A percentile compares a stretch with the other conserved stretches of the same genome.
Conservation (phyloP, 2,888 invertebrate genomes). For the Scaptomyza reducta region DNA sequence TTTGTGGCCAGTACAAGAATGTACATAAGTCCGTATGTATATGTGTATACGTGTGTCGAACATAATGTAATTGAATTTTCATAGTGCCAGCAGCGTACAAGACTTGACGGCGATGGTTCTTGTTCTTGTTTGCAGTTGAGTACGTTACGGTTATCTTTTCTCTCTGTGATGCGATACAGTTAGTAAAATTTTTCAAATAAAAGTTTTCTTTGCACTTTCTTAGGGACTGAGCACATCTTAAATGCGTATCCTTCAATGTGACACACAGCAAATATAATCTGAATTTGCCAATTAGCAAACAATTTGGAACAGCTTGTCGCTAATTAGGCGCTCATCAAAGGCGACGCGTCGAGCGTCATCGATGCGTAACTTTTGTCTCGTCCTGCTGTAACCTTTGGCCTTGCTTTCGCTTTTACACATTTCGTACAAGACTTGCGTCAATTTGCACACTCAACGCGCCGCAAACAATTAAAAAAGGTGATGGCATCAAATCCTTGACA, state of each 20-base stretch:
- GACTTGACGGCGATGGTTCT: constrained; percentile 22
- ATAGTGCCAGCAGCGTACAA: constrained; percentile 40
- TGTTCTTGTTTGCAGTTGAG: constrained; percentile 30
- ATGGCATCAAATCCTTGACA: constrained; percentile 18
- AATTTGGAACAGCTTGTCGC: constrained; percentile 52
- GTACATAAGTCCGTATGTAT: neutral
- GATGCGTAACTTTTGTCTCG: constrained; percentile 54
- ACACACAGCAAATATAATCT: constrained; percentile 8
- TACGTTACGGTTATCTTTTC: constrained; percentile 10
- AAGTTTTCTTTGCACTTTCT: too few species aligned
- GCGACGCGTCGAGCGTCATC: constrained; percentile 41
- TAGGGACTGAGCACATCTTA: neutral
- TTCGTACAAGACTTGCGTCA: constrained; percentile 38
- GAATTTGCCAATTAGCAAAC: constrained; percentile 57
- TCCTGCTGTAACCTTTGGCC: constrained; percentile 34
- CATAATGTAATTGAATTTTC: constrained; percentile 77
- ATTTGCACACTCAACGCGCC: constrained; percentile 49
- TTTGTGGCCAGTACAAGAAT: constrained; percentile 41
- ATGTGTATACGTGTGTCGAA: constrained; percentile 15
- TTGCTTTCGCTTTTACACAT: neutral
- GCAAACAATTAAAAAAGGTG: constrained; percentile 54
- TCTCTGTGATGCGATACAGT: too few species aligned
- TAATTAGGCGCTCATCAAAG: constrained; percentile 71
- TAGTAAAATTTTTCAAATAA: too few species aligned
- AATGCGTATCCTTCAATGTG: neutral